Percentiles rank a stretch among this genome's conserved stretches.
Conservation (phyloP, 2,113 vertebrate genomes). For the Phoxinus phoxinus region DNA sequence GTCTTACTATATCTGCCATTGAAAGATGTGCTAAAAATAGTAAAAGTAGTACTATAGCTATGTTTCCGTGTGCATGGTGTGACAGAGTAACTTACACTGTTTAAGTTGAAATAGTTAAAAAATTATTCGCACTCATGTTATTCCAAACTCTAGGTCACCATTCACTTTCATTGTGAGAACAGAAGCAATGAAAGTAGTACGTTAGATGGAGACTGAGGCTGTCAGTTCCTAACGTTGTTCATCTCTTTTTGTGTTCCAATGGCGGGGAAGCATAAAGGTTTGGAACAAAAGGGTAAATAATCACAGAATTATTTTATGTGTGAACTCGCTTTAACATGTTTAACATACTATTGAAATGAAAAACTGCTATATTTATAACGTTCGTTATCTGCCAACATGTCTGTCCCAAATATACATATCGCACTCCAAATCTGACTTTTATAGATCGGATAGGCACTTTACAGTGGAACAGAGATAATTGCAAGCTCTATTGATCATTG, state of each 20-base stretch:
- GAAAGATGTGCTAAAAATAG: too few species aligned
- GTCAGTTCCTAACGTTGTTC: background rate
- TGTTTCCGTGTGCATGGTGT: too few species aligned
- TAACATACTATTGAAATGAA: background rate
- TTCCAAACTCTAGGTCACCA: background rate
- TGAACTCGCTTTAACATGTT: background rate
- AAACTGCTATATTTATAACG: background rate
- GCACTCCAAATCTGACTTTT: background rate
- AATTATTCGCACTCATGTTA: background rate
- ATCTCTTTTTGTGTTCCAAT: slow-evolving; percentile 8
- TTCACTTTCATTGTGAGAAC: background rate
- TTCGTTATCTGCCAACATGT: background rate
- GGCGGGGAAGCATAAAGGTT: background rate
- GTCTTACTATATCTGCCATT: too few species aligned
- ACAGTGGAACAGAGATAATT: background rate
- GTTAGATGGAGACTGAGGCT: slow-evolving; percentile 4
- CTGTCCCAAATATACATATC: background rate
- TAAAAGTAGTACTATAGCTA: too few species aligned
- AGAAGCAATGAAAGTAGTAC: background rate
- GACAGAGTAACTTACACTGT: background rate
- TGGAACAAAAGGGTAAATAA: background rate
- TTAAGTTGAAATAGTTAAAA: background rate
- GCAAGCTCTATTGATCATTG: background rate
- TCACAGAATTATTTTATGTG: background rate
- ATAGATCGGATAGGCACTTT: background rate